Conservation (phyloP, 2,888 invertebrate genomes). For the Tigriopus californicus region DNA sequence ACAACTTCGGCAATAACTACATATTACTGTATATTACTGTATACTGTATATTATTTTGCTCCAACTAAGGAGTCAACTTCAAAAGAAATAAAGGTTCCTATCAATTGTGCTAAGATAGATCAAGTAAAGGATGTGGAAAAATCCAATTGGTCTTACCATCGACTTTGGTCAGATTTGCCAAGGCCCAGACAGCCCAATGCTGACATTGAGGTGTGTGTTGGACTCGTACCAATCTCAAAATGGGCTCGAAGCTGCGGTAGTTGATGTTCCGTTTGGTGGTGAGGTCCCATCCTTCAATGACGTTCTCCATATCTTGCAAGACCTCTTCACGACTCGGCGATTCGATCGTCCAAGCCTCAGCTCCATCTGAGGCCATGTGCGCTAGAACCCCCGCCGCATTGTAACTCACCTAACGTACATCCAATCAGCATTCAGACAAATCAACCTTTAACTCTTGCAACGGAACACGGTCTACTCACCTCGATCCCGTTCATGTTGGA, state of each 20-base stretch:
- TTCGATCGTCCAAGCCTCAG: constrained; percentile 55
- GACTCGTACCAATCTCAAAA: constrained; percentile 54
- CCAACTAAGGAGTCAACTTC: too few relatives aligned
- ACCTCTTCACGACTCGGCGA: constrained; percentile 51
- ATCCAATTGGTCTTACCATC: constrained; percentile 71
- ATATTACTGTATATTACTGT: too few relatives aligned
- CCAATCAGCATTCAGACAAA: not conserved
- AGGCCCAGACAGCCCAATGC: constrained; percentile 93
- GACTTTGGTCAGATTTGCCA: constrained; percentile 82
- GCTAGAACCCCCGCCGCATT: constrained; percentile 64
- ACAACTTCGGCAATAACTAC: too few relatives aligned
- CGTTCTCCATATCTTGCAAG: constrained; percentile 50
- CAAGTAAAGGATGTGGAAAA: too few relatives aligned
- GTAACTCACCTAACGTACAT: constrained; percentile 13
- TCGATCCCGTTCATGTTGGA: constrained; percentile 83
- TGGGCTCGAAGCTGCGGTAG: constrained; percentile 79
- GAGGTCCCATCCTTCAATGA: constrained; percentile 74
- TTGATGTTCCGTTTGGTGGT: constrained; percentile 78
- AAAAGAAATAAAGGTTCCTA: too few relatives aligned
- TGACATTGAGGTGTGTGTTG: constrained; percentile 78
- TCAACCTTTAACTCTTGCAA: constrained; percentile 23
- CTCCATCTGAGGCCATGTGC: constrained; percentile 84
- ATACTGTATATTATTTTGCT: too few relatives aligned
- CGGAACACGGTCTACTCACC: constrained; percentile 34
- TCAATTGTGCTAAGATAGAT: too few relatives aligned